A percentile compares a stretch with the other conserved stretches of the same genome.
Conservation (phyloP, 2,888 invertebrate genomes). For the Drosophila histrio region DNA sequence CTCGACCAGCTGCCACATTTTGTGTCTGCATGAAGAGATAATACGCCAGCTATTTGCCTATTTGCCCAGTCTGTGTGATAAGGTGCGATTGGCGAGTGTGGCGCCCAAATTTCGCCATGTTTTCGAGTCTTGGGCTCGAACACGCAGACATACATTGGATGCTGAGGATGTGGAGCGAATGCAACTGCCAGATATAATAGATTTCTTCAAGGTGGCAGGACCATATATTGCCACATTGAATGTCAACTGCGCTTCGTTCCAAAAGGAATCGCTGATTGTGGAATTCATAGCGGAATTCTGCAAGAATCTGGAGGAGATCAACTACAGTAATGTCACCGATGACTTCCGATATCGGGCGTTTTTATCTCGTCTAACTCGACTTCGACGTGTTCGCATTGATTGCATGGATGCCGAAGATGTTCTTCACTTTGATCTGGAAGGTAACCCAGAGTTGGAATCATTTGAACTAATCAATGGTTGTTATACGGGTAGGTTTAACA, state of each 20-base stretch:
- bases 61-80: conserved; percentile 52
- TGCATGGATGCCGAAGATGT: conserved; percentile 69
- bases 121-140: conserved; percentile 54
- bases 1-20: conserved; percentile 17
- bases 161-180: conserved; percentile 57
- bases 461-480: conserved; percentile 66
- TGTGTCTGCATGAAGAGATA: conserved; percentile 58
- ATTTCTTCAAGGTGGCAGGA: conserved; percentile 62
- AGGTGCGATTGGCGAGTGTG: conserved; percentile 54
- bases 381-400: conserved; percentile 51
- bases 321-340: conserved; percentile 59
- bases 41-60: conserved; percentile 42
- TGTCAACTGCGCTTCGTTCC: conserved; percentile 48
- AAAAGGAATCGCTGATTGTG: conserved; percentile 64
- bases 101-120: conserved; percentile 45
- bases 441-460: conserved; percentile 49
- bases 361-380: conserved; percentile 38
- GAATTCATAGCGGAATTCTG: conserved; percentile 65
- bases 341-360: conserved; percentile 55
- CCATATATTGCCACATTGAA: conserved; percentile 39
- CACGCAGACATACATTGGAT: conserved; percentile 19
- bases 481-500: conserved; percentile 54
- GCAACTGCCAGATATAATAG: conserved; percentile 57
- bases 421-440: conserved; percentile 47
- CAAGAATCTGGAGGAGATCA: conserved; percentile 56